Conservation (phyloP, 2,113 vertebrate species). For the Albula goreensis region DNA sequence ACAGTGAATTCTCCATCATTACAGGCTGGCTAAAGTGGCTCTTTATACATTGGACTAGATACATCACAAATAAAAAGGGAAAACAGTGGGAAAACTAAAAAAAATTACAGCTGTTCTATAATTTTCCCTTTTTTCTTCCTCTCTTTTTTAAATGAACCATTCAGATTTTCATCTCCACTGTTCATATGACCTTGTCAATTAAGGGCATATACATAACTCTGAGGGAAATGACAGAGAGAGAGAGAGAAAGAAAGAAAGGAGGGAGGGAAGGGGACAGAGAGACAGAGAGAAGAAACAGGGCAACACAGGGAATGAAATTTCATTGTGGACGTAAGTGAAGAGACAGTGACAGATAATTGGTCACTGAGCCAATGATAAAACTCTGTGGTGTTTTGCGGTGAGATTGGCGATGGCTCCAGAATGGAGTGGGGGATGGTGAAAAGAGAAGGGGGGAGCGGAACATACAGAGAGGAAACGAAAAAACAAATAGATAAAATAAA, state of each 20-base stretch:
- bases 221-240: not conserved
- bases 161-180: constrained; percentile 5
- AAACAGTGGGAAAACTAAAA: not conserved
- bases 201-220: not conserved
- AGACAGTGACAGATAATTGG: not conserved
- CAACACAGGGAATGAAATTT: not conserved
- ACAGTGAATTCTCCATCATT: constrained; percentile 11
- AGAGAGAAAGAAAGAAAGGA: not conserved
- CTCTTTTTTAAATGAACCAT: constrained; percentile 14
- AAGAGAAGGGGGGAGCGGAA: not conserved
- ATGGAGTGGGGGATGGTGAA: not conserved
- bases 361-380: not conserved
- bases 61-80: no score
- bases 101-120: not conserved
- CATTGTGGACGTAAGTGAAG: not conserved
- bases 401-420: not conserved
- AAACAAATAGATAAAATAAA: not conserved
- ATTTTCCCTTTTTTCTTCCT: constrained; percentile 1
- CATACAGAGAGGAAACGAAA: not conserved
- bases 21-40: not conserved
- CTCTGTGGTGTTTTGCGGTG: not conserved
- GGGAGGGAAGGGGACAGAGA: not conserved
- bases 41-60: no score
- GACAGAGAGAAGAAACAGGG: not conserved
- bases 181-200: not conserved